phyloP scores from a whole-genome alignment of 1,140 invertebrate species.

The Stegodyphus dumicola region DNA sequence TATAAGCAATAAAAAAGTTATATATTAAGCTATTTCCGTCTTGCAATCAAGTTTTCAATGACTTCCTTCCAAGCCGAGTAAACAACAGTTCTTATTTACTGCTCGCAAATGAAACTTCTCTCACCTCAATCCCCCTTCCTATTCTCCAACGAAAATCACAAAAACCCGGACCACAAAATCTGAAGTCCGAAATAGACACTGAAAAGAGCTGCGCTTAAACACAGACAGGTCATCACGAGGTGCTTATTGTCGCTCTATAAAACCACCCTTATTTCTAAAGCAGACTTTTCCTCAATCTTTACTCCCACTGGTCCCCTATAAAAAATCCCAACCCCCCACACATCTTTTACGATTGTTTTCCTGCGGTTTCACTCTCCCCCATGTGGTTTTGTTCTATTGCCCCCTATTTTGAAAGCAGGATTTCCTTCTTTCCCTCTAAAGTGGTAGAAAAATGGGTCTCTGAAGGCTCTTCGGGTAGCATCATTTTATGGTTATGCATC shows the following conservation, averaged over 20 bases:
- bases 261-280: constrained; percentile 24
- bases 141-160: not conserved
- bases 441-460: constrained; percentile 36
- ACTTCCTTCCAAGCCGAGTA: no score
- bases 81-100: not conserved
- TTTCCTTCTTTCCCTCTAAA: constrained; percentile 30
- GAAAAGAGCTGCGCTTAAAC: constrained; percentile 33
- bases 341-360: constrained; percentile 54
- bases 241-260: constrained; percentile 52
- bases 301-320: constrained; percentile 36
- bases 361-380: constrained; percentile 43
- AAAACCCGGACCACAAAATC: constrained; percentile 4
- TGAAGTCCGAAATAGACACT: constrained; percentile 15
- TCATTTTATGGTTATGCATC: constrained; percentile 58
- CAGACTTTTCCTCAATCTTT: constrained; percentile 41
- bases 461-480: constrained; percentile 27
- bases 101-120: not conserved
- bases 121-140: not conserved
- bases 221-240: constrained; percentile 7
- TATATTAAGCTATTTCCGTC: no score
- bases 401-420: constrained; percentile 49
- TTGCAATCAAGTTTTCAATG: no score
- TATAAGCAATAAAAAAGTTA: no score
- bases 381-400: constrained; percentile 55
- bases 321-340: not conserved